phyloP scores from a whole-genome alignment of 1,140 invertebrate species.

The Ruditapes philippinarum region DNA sequence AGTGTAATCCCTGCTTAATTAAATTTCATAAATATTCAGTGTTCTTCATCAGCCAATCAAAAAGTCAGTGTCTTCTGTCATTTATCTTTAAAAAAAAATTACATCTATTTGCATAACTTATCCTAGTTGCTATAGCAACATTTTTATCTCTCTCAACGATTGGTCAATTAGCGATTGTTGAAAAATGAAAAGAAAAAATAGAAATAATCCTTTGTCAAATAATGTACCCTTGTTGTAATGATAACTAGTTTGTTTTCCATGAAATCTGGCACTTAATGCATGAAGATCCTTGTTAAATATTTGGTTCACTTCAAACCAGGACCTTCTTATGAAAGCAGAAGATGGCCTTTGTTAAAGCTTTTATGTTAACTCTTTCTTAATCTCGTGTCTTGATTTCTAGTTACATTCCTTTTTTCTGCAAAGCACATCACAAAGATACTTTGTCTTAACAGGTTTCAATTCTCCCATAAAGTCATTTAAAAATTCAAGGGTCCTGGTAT shows the following conservation, averaged over 20 bases:
- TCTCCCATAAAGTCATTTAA: no score
- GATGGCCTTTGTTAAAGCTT: not conserved
- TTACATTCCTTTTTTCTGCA: no score
- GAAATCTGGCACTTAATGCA: not conserved
- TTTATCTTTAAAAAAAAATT: slow-evolving; percentile 19
- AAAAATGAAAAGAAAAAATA: not conserved
- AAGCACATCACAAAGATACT: no score
- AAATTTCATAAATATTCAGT: slow-evolving; percentile 30
- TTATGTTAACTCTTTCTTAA: no score
- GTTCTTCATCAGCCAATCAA: not conserved
- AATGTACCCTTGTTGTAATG: not conserved
- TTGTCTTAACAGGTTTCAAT: no score
- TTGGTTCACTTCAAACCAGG: not conserved
- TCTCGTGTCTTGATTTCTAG: no score
- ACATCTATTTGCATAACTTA: slow-evolving; percentile 60
- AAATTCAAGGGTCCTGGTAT: no score
- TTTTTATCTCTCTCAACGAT: slow-evolving; percentile 42
- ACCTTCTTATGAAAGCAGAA: no score
- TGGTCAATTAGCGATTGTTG: slow-evolving; percentile 35
- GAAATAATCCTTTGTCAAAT: slow-evolving; percentile 46
- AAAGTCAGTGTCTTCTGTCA: slow-evolving; percentile 8
- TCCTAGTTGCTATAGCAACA: slow-evolving; percentile 34
- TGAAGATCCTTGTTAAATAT: slow-evolving; percentile 6
- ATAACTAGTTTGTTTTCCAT: not conserved
- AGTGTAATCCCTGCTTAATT: slow-evolving; percentile 11